Evolutionary conservation across 1,140 invertebrate genomes (phyloP).

Genomic region (Aphis gossypii): DNA sequence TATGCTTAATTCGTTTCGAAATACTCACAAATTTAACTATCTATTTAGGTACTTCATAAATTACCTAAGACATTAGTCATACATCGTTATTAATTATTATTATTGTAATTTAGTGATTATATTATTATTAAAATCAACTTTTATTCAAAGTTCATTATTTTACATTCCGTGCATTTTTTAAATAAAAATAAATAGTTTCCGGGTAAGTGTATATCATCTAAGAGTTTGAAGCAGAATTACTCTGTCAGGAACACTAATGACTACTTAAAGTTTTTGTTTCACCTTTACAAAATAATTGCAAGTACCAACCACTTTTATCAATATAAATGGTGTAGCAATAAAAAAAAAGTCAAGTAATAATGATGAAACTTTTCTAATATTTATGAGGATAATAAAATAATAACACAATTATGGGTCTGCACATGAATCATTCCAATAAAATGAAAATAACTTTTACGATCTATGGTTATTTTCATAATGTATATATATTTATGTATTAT

Average conservation of each 20-base stretch:
- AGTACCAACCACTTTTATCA: slow-evolving; percentile 34
- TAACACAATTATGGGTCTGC: background rate
- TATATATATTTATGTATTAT: background rate
- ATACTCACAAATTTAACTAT: background rate
- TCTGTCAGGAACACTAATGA: background rate
- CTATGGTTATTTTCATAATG: background rate
- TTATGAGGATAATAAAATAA: slow-evolving; percentile 22
- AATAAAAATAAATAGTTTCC: background rate
- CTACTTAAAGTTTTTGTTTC: slow-evolving; percentile 30
- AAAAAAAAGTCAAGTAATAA: slow-evolving; percentile 32
- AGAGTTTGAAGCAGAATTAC: background rate
- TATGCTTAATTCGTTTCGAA: background rate
- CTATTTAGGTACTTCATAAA: background rate
- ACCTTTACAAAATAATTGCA: slow-evolving; percentile 10
- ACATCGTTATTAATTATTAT: background rate
- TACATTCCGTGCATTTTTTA: background rate
- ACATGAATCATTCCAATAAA: background rate
- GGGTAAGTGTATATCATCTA: background rate
- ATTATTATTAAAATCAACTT: background rate
- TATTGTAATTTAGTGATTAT: no score
- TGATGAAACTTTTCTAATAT: slow-evolving; percentile 42
- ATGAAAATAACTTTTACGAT: background rate
- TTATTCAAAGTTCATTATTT: background rate
- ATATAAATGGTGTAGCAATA: slow-evolving; percentile 13
- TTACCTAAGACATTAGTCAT: background rate